Conservation (phyloP, 2,113 vertebrate genomes). For the Lophochroa leadbeateri region DNA sequence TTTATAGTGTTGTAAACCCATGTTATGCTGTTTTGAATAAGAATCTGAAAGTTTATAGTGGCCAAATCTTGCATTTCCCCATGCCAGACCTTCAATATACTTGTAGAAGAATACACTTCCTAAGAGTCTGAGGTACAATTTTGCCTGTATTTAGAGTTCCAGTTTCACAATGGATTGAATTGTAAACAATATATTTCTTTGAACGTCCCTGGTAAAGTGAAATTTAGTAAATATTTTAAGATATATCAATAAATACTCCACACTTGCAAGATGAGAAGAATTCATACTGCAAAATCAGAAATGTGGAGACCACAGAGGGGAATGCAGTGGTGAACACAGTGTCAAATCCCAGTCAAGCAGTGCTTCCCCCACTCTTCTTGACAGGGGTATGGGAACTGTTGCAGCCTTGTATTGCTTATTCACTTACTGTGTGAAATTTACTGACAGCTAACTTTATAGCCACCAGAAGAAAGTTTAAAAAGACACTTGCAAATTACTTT, state of each 20-base stretch:
- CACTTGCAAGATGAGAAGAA: background rate
- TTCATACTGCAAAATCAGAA: background rate
- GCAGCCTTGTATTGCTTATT: background rate
- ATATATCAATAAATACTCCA: background rate
- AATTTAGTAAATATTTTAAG: background rate
- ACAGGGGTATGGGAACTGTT: background rate
- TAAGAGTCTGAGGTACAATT: background rate
- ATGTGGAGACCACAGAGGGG: background rate
- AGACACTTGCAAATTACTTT: background rate
- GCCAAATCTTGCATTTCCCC: fast-evolving
- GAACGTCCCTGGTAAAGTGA: background rate
- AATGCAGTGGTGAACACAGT: background rate
- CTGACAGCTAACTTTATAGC: background rate
- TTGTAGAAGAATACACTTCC: background rate
- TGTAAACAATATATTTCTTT: background rate
- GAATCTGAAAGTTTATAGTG: background rate
- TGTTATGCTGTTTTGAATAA: background rate
- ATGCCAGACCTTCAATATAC: background rate
- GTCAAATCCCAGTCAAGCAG: background rate
- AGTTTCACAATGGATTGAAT: background rate
- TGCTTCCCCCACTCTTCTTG: background rate
- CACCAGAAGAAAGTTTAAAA: background rate
- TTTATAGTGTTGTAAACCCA: background rate
- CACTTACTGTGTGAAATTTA: background rate
- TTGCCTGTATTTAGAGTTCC: background rate